Conservation (phyloP, 2,113 vertebrate genomes). For the Elachura formosa region DNA sequence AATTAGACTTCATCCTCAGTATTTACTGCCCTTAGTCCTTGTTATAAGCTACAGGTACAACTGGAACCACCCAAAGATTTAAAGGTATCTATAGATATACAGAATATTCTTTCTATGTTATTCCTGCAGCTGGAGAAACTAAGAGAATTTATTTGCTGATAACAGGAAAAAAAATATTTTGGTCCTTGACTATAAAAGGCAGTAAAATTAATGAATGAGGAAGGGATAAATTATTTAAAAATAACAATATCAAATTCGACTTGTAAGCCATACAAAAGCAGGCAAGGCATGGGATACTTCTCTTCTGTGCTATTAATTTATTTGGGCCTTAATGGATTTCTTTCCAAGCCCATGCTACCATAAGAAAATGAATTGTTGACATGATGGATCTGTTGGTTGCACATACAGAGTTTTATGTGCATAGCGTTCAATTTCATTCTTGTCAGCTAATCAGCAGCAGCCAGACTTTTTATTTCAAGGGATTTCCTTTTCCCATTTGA, state of each 20-base stretch:
- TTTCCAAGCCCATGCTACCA: slow-evolving; percentile 18
- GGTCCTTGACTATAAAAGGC: neutral
- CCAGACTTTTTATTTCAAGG: slow-evolving; percentile 61
- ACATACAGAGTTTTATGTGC: slow-evolving; percentile 5
- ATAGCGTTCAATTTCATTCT: slow-evolving; percentile 46
- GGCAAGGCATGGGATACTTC: neutral
- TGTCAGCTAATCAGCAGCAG: slow-evolving; percentile 57
- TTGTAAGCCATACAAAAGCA: neutral
- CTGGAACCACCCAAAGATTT: neutral
- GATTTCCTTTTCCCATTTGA: slow-evolving; percentile 61
- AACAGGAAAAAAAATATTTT: neutral
- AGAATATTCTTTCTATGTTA: neutral
- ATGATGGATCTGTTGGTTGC: slow-evolving; percentile 44
- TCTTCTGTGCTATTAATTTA: slow-evolving; percentile 19
- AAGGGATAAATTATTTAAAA: neutral
- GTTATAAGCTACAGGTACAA: neutral
- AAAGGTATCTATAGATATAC: neutral
- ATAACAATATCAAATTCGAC: neutral
- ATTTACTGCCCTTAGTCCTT: neutral
- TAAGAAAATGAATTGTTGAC: slow-evolving; percentile 50
- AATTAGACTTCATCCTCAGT: neutral
- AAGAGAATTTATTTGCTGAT: neutral
- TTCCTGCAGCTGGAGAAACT: neutral
- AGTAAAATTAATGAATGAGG: neutral
- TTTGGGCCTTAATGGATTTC: slow-evolving; percentile 20